Conservation (phyloP, 2,797 vertebrate species). For the Gymnodraco acuticeps region DNA sequence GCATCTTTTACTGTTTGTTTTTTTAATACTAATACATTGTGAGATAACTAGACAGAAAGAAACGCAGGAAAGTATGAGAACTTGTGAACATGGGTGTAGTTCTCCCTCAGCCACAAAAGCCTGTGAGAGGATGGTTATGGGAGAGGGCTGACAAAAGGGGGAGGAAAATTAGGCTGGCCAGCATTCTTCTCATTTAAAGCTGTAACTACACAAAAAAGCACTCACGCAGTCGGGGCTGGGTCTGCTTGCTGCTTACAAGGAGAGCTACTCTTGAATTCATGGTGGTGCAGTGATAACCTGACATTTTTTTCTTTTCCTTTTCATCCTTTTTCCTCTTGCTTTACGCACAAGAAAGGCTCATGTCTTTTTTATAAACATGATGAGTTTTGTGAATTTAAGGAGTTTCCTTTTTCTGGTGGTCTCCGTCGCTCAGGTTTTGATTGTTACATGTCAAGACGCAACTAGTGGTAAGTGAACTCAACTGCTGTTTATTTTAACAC, state of each 20-base stretch:
- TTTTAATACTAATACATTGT: background rate
- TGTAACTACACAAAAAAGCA: slow-evolving; percentile 90
- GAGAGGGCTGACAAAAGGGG: slow-evolving; percentile 86
- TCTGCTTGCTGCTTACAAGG: slow-evolving; percentile 89
- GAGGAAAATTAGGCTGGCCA: slow-evolving; percentile 93
- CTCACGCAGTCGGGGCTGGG: slow-evolving; percentile 89
- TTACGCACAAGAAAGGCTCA: slow-evolving; percentile 77
- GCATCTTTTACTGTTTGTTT: slow-evolving; percentile 13
- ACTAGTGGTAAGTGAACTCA: slow-evolving; percentile 82
- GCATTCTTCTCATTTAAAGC: slow-evolving; percentile 99
- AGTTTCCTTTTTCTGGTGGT: slow-evolving; percentile 83
- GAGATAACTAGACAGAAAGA: slow-evolving; percentile 18
- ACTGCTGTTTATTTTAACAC: slow-evolving; percentile 50
- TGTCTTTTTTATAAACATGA: slow-evolving; percentile 87
- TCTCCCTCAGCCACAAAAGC: slow-evolving; percentile 74
- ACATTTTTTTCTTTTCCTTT: slow-evolving; percentile 65
- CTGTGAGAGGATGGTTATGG: slow-evolving; percentile 83
- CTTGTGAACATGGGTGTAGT: slow-evolving; percentile 81
- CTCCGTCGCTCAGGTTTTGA: slow-evolving; percentile 79
- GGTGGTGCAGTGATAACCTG: slow-evolving; percentile 84
- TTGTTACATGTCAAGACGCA: slow-evolving; percentile 83
- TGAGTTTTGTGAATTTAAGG: slow-evolving; percentile 83
- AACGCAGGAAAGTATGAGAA: slow-evolving; percentile 62
- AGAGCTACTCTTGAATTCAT: slow-evolving; percentile 84
- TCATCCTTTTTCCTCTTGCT: slow-evolving; percentile 64